Evolutionary conservation across 2,888 invertebrate species (phyloP), one percentile per base, ranked within the genome.

Genomic region (Rhogogaster chlorosoma): DNA sequence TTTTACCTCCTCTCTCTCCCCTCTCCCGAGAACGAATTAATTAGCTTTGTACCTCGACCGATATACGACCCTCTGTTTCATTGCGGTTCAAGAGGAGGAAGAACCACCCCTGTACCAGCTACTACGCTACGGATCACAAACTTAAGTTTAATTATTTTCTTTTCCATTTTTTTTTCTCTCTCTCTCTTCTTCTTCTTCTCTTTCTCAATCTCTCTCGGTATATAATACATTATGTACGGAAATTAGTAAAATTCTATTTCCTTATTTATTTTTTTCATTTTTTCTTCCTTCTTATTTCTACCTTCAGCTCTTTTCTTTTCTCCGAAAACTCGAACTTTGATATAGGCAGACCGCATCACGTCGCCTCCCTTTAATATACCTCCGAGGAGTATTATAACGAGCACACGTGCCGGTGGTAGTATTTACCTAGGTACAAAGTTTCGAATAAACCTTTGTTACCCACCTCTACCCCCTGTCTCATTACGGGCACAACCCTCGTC

Each of bases 401-500:
- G 61, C 61, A 61, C 61, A 61, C 61, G 61, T 61, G 61, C 61
- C 61, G 49, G 49, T 26, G 61, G 61, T 61, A 49, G 61, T 61
- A 61, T 61, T 61, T 61, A 70, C 70, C 70, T 29, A 70, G 70
- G 78, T 78, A 42, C 78, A 53, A 57, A 78, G 78, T 78, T 78
- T 78, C 38, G 32, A 78, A 78, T 78, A 78, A 78, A 78, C 78
- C 53, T 78, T 78, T 57, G 78, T 78, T 78, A 78, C 73, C 32
- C n/a, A 42, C 73, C 36, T 15, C 61, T 61, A 61, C 61, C 61
- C 42, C 71, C 32, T 70, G 75, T 78, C 78, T 78, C 78, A 57
- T 78, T 78, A 78, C 26, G 29, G n/a, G 18, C 32, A 26, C 75
- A 45, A 45, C 75, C 53, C 78, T 78, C 53, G 78, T 38, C 42